phyloP scores from a whole-genome alignment of 2,797 vertebrate species.

The Sebastolobus alascanus region DNA sequence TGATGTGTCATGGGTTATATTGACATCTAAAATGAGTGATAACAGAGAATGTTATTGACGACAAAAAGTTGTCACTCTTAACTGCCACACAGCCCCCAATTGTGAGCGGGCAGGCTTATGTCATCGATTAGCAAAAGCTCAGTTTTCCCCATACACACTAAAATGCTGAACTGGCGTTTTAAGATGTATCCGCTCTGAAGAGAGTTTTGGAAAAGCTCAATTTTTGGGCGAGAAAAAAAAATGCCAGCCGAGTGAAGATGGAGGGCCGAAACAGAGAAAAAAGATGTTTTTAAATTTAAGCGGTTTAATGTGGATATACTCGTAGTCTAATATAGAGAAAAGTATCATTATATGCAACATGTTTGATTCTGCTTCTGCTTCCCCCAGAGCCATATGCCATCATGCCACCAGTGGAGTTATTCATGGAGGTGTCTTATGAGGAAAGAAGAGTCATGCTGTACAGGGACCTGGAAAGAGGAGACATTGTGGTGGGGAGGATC shows the following conservation, averaged over 20 bases:
- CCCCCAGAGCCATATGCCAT: conserved; percentile 89
- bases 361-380: background rate
- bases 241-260: background rate
- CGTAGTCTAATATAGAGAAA: background rate
- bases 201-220: background rate
- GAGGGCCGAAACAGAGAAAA: background rate
- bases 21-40: background rate
- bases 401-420: conserved; percentile 94
- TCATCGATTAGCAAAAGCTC: background rate
- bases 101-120: background rate
- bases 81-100: background rate
- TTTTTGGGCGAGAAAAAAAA: background rate
- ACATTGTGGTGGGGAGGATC: conserved; percentile 93
- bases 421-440: conserved; percentile 92
- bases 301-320: background rate
- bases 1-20: background rate
- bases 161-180: background rate
- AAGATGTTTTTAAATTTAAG: background rate
- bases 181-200: background rate
- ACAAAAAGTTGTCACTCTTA: background rate
- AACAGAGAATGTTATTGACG: background rate
- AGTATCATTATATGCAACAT: background rate
- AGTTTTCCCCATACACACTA: no score
- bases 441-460: conserved; percentile 92
- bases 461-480: conserved; percentile 92